Percentiles rank a stretch among this genome's conserved stretches.
Evolutionary conservation across 2,797 vertebrate species (phyloP).

Genomic region (Hyperoplus immaculatus): DNA sequence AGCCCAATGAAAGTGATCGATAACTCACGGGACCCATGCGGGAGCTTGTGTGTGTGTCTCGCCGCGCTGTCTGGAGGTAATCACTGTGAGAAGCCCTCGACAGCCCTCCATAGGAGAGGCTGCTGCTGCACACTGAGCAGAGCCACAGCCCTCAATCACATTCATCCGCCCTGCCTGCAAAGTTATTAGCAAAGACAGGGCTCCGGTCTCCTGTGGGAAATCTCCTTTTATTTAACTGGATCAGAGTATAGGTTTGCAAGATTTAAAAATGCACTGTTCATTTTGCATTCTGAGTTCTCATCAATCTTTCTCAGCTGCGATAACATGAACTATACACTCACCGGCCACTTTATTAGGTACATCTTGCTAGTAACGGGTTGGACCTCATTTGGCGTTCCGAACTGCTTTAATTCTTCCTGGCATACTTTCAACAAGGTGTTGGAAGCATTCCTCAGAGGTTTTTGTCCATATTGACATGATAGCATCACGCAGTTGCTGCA

Average conservation of each 20-base stretch:
- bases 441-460: too few relatives aligned
- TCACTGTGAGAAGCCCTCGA: slow-evolving; percentile 67
- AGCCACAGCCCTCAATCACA: slow-evolving; percentile 53
- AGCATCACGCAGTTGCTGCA: too few relatives aligned
- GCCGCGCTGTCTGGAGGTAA: slow-evolving; percentile 66
- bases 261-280: slow-evolving; percentile 25
- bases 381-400: too few relatives aligned
- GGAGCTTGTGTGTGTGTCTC: slow-evolving; percentile 56
- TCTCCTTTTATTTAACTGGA: slow-evolving; percentile 50
- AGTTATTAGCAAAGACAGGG: slow-evolving; percentile 64
- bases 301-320: slow-evolving; percentile 34
- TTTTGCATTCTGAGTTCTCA: slow-evolving; percentile 28
- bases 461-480: too few relatives aligned
- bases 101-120: slow-evolving; percentile 69
- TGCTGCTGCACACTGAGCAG: slow-evolving; percentile 66
- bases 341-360: too few relatives aligned
- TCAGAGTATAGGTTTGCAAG: slow-evolving; percentile 39
- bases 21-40: slow-evolving; percentile 74
- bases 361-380: too few relatives aligned
- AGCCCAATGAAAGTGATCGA: slow-evolving; percentile 81
- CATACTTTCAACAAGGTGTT: too few relatives aligned
- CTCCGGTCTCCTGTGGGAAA: slow-evolving; percentile 31
- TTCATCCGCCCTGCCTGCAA: slow-evolving; percentile 63
- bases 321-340: slow-evolving; percentile 23
- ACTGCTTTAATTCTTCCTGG: too few relatives aligned